These are phyloP conservation scores for Lepidocolaptes lacrymiger DNA, from an alignment of 2,797 vertebrate genomes.

Conservation along the genomic window DNA sequence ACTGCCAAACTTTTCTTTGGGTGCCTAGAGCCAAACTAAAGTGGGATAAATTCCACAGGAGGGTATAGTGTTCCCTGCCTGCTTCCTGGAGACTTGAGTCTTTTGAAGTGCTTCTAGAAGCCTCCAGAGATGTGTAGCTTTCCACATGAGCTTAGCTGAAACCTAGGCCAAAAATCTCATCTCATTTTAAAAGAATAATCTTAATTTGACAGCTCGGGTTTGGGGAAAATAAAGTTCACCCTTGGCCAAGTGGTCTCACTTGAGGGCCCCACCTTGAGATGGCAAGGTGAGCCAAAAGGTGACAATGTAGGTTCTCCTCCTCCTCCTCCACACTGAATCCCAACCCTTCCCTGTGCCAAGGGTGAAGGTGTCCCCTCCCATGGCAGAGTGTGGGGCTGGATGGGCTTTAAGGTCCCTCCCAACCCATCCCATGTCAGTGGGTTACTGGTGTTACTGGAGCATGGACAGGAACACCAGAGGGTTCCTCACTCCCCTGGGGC, in stretches of 20 bases:
- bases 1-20: not conserved
- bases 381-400: not conserved
- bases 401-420: no score
- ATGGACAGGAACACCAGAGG: not conserved
- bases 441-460: not conserved
- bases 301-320: not conserved
- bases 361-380: not conserved
- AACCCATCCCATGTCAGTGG: not conserved
- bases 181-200: not conserved
- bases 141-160: not conserved
- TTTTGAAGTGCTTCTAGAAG: conserved; percentile 22
- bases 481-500: not conserved
- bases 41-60: not conserved
- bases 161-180: not conserved
- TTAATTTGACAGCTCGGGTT: not conserved
- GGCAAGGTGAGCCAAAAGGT: not conserved
- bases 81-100: not conserved
- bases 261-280: not conserved
- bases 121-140: not conserved
- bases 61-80: not conserved
- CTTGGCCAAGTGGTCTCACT: not conserved
- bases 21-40: not conserved
- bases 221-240: not conserved
- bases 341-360: fast-evolving
- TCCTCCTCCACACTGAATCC: not conserved